Conservation (phyloP, 2,888 invertebrate genomes). For the Lypha dubia region DNA sequence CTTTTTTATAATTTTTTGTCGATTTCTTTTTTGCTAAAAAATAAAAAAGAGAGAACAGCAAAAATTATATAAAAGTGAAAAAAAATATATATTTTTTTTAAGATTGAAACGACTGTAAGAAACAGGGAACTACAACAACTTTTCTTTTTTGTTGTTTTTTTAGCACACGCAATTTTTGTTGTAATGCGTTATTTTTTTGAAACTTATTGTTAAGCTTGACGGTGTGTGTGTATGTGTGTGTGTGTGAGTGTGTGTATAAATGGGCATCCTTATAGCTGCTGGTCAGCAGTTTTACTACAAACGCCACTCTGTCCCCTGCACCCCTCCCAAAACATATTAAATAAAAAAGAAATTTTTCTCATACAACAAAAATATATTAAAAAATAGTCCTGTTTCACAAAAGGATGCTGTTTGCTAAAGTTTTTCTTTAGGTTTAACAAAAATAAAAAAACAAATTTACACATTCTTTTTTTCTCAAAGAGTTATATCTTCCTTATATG, state of each 20-base stretch:
- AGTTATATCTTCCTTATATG: constrained; percentile 66
- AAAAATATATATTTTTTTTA: too few species aligned
- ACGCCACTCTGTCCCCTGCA: background rate
- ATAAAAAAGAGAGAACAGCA: constrained; percentile 28
- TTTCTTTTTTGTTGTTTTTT: background rate
- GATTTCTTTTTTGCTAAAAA: constrained; percentile 44
- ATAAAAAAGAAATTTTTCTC: constrained; percentile 4
- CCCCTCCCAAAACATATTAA: background rate
- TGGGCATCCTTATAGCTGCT: constrained; percentile 18
- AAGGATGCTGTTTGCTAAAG: constrained; percentile 48
- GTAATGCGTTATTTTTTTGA: constrained; percentile 28
- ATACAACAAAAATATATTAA: background rate
- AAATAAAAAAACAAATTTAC: constrained; percentile 31
- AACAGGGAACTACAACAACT: constrained; percentile 19
- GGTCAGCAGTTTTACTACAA: constrained; percentile 55
- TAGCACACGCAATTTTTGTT: constrained; percentile 48
- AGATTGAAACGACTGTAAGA: constrained; percentile 44
- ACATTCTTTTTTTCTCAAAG: constrained; percentile 29
- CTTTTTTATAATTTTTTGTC: constrained; percentile 44
- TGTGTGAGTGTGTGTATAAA: background rate
- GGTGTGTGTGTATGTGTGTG: constrained; percentile 1
- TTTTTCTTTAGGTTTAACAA: constrained; percentile 21
- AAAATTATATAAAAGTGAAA: constrained; percentile 31
- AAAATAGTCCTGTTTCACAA: constrained; percentile 10
- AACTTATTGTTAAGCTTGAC: constrained; percentile 8